phyloP scores from a whole-genome alignment of 2,113 vertebrate species.

The Nothoprocta pentlandii region DNA sequence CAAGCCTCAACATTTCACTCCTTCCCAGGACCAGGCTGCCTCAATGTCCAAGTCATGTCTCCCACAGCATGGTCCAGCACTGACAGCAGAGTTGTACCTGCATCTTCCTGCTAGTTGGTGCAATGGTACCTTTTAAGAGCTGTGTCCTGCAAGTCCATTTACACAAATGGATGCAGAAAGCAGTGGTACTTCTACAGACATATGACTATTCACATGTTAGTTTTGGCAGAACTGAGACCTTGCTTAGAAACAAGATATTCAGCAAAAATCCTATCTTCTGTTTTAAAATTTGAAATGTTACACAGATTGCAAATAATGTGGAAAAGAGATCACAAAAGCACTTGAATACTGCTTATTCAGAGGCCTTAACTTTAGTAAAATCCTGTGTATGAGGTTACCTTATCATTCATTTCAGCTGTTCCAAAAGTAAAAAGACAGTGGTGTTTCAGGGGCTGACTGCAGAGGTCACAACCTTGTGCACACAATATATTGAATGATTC shows the following conservation, averaged over 20 bases:
- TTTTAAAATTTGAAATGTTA: background rate
- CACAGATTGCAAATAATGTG: background rate
- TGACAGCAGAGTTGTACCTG: background rate
- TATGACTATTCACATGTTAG: background rate
- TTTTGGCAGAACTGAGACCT: background rate
- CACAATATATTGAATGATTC: conserved; percentile 76
- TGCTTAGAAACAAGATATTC: background rate
- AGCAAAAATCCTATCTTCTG: background rate
- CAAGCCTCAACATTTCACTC: background rate
- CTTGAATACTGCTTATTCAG: conserved; percentile 26
- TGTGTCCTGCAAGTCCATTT: background rate
- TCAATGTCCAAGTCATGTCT: rapidly evolving
- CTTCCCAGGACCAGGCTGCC: background rate
- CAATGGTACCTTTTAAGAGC: background rate
- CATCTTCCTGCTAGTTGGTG: background rate
- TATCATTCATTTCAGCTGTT: conserved; percentile 26
- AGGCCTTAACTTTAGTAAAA: conserved; percentile 6
- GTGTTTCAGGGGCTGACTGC: conserved; percentile 17
- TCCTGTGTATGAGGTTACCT: background rate
- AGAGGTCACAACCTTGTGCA: conserved; percentile 64
- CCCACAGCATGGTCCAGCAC: background rate
- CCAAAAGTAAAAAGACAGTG: conserved; percentile 24
- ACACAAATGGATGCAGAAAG: background rate
- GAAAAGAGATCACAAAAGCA: background rate
- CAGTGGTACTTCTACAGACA: background rate